Percentiles rank a stretch among this genome's conserved stretches.
Conservation (phyloP, 2,113 vertebrate species). For the Syrmaticus mikado region DNA sequence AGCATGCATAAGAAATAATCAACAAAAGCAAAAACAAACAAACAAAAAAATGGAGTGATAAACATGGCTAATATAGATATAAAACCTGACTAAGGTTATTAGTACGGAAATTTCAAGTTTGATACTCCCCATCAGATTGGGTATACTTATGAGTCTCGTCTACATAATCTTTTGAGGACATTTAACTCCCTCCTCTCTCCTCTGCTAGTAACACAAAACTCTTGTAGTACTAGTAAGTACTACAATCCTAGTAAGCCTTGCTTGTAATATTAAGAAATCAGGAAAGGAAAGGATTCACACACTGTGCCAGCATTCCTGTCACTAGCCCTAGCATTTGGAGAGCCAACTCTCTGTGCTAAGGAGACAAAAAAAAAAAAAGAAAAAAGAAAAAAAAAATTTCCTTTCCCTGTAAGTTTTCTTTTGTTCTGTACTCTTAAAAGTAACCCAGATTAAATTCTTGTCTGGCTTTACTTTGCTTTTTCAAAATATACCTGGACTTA, state of each 20-base stretch:
- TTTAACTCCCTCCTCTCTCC: not conserved
- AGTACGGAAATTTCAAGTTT: not conserved
- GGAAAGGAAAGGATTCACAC: not conserved
- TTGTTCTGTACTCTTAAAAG: not conserved
- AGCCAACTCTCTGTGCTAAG: not conserved
- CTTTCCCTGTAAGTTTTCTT: not conserved
- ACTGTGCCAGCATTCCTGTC: not conserved
- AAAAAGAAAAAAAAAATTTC: not conserved
- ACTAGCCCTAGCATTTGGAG: not conserved
- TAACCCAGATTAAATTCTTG: not conserved
- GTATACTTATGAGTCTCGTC: not conserved
- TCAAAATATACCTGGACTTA: not conserved
- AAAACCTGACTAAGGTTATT: not conserved
- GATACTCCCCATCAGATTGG: not conserved
- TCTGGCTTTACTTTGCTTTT: not conserved
- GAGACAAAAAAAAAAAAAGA: not conserved
- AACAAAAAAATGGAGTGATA: fast-evolving
- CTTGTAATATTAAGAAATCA: not conserved
- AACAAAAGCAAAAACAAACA: not conserved
- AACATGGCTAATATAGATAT: not conserved
- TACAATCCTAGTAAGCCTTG: too few relatives aligned
- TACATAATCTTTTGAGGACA: not conserved
- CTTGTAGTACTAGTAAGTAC: not conserved
- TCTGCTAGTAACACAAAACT: fast-evolving
- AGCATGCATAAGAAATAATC: not conserved